phyloP scores from a whole-genome alignment of 2,888 invertebrate species.

The Eudasyphora cyanicolor region DNA sequence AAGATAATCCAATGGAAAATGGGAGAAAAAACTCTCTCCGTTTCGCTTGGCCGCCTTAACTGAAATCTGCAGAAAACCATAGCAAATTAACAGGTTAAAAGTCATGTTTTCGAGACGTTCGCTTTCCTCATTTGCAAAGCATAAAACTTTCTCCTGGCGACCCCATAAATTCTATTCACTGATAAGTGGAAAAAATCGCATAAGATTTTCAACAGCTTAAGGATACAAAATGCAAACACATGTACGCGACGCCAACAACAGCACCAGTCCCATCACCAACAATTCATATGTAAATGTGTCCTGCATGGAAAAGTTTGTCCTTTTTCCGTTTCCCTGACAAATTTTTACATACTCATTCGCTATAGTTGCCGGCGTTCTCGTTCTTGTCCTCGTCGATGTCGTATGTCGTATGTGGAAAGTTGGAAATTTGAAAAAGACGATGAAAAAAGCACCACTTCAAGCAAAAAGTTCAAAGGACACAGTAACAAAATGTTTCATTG shows the following conservation, averaged over 20 bases:
- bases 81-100: slow-evolving; percentile 66
- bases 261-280: no score
- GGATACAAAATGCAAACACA: slow-evolving; percentile 13
- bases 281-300: slow-evolving; percentile 32
- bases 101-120: slow-evolving; percentile 61
- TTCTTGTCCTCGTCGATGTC: background rate
- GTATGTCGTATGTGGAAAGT: background rate
- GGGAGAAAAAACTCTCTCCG: background rate
- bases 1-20: background rate
- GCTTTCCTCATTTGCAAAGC: slow-evolving; percentile 37
- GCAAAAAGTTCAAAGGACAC: slow-evolving; percentile 19
- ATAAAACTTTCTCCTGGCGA: slow-evolving; percentile 50
- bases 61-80: slow-evolving; percentile 33
- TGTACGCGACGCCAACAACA: no score
- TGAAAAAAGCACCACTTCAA: background rate
- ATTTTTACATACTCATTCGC: slow-evolving; percentile 23
- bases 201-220: slow-evolving; percentile 44
- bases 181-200: slow-evolving; percentile 64
- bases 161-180: slow-evolving; percentile 62
- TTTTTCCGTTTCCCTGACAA: slow-evolving; percentile 1
- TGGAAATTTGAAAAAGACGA: no score
- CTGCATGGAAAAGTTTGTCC: slow-evolving; percentile 1
- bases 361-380: background rate
- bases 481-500: background rate
- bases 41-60: background rate